A percentile compares a stretch with the other conserved stretches of the same genome.
Evolutionary conservation across 2,797 vertebrate genomes (phyloP).

Genomic region (Enteromius paludinosus): DNA sequence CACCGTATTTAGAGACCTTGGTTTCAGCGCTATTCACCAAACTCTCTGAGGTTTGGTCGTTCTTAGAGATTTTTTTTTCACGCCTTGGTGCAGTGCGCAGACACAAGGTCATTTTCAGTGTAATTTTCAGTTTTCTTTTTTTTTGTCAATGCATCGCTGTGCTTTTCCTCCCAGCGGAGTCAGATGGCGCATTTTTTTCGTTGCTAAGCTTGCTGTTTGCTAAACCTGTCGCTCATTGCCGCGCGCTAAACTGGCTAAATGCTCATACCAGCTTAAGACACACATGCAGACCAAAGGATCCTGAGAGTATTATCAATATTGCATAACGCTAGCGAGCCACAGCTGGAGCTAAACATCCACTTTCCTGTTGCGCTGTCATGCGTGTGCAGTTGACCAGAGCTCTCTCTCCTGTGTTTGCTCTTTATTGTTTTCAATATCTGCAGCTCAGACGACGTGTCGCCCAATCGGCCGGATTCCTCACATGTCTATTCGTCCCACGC

Average conservation of each 20-base stretch:
- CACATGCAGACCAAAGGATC: constrained; percentile 35
- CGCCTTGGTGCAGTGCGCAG: constrained; percentile 81
- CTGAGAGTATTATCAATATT: constrained; percentile 47
- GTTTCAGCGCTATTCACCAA: constrained; percentile 22
- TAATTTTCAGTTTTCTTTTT: constrained; percentile 51
- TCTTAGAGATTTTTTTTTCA: constrained; percentile 47
- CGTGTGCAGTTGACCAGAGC: constrained; percentile 78
- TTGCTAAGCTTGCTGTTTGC: constrained; percentile 72
- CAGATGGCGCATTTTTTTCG: constrained; percentile 47
- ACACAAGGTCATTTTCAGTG: constrained; percentile 75
- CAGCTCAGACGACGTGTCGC: constrained; percentile 86
- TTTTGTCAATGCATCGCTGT: constrained; percentile 65
- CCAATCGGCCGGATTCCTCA: constrained; percentile 87
- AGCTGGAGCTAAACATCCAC: constrained; percentile 56
- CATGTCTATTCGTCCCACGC: constrained; percentile 80
- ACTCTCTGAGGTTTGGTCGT: constrained; percentile 53
- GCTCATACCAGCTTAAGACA: constrained; percentile 50
- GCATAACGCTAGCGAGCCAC: constrained; percentile 47
- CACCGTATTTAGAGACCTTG: not conserved
- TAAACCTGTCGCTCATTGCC: constrained; percentile 71
- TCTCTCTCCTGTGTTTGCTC: constrained; percentile 68
- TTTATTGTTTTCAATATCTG: constrained; percentile 82
- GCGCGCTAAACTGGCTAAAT: constrained; percentile 54
- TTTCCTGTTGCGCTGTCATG: constrained; percentile 58
- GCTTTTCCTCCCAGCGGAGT: constrained; percentile 72